phyloP scores from a whole-genome alignment of 2,888 invertebrate genomes.

The Papilio demoleus region DNA sequence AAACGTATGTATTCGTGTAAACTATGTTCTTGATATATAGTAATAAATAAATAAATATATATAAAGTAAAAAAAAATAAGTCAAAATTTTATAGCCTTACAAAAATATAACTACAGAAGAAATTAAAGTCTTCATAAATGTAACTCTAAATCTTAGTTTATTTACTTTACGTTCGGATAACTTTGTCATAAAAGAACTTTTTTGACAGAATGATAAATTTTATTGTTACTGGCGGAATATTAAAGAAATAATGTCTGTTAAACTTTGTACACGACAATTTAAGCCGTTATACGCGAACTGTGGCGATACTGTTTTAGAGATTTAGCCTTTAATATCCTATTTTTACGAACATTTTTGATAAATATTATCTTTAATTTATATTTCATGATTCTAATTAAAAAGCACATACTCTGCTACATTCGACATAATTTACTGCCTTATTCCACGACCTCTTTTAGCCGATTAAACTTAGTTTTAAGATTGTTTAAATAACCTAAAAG shows the following conservation, averaged over 20 bases:
- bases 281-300: neutral
- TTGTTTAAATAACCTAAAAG: too few species aligned
- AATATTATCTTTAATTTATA: too few species aligned
- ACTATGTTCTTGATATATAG: too few species aligned
- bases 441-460: neutral
- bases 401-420: too few species aligned
- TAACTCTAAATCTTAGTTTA: neutral
- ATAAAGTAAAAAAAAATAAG: neutral
- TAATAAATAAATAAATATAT: too few species aligned
- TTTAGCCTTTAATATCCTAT: too few species aligned
- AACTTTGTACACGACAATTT: slow-evolving; percentile 2
- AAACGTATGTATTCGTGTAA: too few species aligned
- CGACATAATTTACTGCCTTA: too few species aligned
- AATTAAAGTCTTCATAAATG: neutral
- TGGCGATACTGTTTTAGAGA: too few species aligned
- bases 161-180: neutral
- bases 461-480: neutral
- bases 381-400: too few species aligned
- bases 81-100: neutral
- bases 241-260: slow-evolving; percentile 27
- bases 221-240: slow-evolving; percentile 2
- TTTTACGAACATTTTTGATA: too few species aligned
- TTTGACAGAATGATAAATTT: slow-evolving; percentile 15
- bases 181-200: neutral
- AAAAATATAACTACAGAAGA: neutral